Percentiles rank a stretch among this genome's conserved stretches.
Evolutionary conservation across 2,113 vertebrate genomes (phyloP).

Genomic region (Oncorhynchus masou): DNA sequence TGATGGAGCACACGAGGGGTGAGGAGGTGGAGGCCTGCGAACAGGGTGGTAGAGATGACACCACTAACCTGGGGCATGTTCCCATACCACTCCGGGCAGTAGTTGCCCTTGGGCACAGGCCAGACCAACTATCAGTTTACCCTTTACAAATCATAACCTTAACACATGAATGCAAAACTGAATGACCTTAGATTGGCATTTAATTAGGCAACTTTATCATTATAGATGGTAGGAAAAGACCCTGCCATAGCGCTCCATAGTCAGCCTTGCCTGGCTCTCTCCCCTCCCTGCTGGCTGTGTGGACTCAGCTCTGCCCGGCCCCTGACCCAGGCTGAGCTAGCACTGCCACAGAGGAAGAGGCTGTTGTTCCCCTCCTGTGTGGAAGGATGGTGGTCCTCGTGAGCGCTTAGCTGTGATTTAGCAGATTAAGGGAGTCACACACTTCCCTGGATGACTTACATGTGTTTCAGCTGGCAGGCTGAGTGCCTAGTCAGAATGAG

Average conservation of each 20-base stretch:
- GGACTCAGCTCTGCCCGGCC: too few species aligned
- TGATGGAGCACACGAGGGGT: not conserved
- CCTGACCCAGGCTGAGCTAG: too few species aligned
- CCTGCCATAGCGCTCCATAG: too few species aligned
- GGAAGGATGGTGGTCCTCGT: conserved; percentile 47
- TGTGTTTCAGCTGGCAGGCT: conserved; percentile 46
- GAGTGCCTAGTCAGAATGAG: not conserved
- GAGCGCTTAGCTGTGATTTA: conserved; percentile 61
- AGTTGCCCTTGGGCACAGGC: too few species aligned
- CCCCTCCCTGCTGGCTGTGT: not conserved
- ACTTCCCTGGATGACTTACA: conserved; percentile 63
- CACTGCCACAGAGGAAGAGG: not conserved
- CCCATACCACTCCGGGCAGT: too few species aligned
- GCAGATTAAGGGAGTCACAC: conserved; percentile 70
- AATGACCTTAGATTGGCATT: too few species aligned
- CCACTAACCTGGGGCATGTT: not conserved
- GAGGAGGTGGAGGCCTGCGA: not conserved
- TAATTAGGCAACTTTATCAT: too few species aligned
- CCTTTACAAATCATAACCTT: too few species aligned
- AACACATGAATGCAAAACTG: too few species aligned
- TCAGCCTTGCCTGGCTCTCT: too few species aligned
- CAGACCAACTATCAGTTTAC: too few species aligned
- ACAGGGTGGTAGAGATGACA: not conserved
- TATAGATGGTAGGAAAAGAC: too few species aligned
- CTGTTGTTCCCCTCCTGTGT: not conserved